phyloP scores from a whole-genome alignment of 2,797 vertebrate genomes.

The Acrossocheilus fasciatus region DNA sequence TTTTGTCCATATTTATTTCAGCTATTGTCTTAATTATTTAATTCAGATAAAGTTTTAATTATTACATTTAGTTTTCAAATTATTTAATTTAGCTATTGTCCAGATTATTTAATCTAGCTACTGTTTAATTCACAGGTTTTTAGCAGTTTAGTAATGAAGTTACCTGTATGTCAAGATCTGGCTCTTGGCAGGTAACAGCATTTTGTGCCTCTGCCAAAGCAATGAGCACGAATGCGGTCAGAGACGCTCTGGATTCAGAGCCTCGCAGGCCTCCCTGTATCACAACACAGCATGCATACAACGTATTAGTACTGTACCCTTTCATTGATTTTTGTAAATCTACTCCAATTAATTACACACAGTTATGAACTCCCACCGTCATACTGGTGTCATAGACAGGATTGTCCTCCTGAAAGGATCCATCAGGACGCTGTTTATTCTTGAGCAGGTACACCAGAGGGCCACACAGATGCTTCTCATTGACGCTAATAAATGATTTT shows the following conservation, averaged over 20 bases:
- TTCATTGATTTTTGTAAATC: not conserved
- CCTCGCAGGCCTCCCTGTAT: conserved; percentile 74
- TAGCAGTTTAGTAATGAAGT: not conserved
- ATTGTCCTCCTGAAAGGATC: conserved; percentile 83
- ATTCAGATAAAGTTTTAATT: not conserved
- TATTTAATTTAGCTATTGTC: no score
- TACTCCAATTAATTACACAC: not conserved
- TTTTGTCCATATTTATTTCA: not conserved
- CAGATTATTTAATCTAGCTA: not conserved
- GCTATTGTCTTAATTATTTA: not conserved
- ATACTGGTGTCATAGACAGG: conserved; percentile 77
- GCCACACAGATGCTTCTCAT: conserved; percentile 79
- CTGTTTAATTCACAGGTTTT: not conserved
- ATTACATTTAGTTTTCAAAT: no score
- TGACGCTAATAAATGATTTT: conserved; percentile 67
- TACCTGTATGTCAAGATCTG: conserved; percentile 43
- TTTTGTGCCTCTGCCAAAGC: conserved; percentile 73
- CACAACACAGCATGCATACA: not conserved
- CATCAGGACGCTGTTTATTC: conserved; percentile 74
- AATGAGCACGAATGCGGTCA: conserved; percentile 81
- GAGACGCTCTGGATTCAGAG: conserved; percentile 65
- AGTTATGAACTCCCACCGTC: conserved; percentile 62
- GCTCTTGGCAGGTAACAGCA: conserved; percentile 46
- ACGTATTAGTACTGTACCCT: not conserved
- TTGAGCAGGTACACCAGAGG: conserved; percentile 85